Evolutionary conservation across 92 coral and sea anemone species (phyloP).

Genomic region (Porites rus): DNA sequence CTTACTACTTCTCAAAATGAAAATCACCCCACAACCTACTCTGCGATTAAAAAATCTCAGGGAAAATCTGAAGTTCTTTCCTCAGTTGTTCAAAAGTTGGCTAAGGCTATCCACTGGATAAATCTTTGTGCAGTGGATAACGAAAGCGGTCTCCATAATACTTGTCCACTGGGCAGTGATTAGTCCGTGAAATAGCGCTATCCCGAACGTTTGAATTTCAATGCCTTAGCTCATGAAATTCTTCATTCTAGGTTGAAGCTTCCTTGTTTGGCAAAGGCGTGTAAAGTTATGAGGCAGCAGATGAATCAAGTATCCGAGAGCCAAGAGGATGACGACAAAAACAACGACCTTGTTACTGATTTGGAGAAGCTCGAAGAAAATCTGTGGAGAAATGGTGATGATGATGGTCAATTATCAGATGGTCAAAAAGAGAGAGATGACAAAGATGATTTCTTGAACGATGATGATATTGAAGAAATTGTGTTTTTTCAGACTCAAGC

Average conservation of each 20-base stretch:
- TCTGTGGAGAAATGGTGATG: conserved; percentile 53
- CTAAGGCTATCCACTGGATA: too few relatives aligned
- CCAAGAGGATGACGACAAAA: conserved; percentile 18
- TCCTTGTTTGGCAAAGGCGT: conserved; percentile 50
- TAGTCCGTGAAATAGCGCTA: too few relatives aligned
- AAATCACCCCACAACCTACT: too few relatives aligned
- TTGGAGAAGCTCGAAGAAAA: conserved; percentile 59
- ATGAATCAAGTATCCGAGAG: conserved; percentile 1
- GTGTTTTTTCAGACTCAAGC: conserved; percentile 85
- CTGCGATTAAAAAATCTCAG: too few relatives aligned
- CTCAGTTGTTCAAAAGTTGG: too few relatives aligned
- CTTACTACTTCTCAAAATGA: too few relatives aligned
- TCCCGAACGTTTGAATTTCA: too few relatives aligned
- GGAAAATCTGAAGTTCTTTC: too few relatives aligned
- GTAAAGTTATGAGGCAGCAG: conserved; percentile 39
- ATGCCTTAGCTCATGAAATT: background rate
- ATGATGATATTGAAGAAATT: conserved; percentile 86
- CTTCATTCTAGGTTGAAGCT: conserved; percentile 62
- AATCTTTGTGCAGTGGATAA: too few relatives aligned
- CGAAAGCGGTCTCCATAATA: too few relatives aligned
- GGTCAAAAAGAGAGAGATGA: background rate
- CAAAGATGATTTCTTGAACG: conserved; percentile 69
- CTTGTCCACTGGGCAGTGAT: too few relatives aligned
- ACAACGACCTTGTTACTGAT: conserved; percentile 10
- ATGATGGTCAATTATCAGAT: background rate